phyloP scores from a whole-genome alignment of 2,888 invertebrate species.

The Cephus nigrinus region DNA sequence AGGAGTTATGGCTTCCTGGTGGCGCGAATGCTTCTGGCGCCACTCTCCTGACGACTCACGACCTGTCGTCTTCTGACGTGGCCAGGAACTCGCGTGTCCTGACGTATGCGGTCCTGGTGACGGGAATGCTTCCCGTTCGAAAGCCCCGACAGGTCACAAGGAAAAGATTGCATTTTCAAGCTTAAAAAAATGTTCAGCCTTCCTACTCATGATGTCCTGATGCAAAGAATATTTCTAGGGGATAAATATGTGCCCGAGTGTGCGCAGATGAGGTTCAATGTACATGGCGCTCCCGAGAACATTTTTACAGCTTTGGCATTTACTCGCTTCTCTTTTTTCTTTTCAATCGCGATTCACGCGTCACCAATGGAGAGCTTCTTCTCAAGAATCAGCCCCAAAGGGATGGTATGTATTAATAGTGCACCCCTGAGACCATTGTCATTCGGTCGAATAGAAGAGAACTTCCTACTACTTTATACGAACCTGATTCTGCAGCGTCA shows the following conservation, averaged over 20 bases:
- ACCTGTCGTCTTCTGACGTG: slow-evolving; percentile 18
- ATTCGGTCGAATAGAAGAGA: background rate
- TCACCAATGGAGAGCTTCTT: background rate
- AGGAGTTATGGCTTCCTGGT: slow-evolving; percentile 56
- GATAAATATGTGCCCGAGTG: slow-evolving; percentile 24
- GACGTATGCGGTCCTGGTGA: slow-evolving; percentile 45
- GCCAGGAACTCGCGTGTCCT: background rate
- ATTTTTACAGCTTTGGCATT: background rate
- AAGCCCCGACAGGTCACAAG: slow-evolving; percentile 14
- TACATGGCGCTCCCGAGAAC: background rate
- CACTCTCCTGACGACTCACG: slow-evolving; percentile 52
- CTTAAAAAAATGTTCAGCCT: slow-evolving; percentile 20
- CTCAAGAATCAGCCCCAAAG: background rate
- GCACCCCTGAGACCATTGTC: background rate
- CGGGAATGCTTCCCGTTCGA: slow-evolving; percentile 41
- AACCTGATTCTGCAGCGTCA: background rate
- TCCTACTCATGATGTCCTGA: slow-evolving; percentile 36
- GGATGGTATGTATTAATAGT: background rate
- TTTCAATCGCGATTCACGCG: background rate
- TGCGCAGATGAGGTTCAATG: background rate
- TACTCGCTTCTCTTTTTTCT: background rate
- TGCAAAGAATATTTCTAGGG: slow-evolving; percentile 37
- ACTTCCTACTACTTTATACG: background rate
- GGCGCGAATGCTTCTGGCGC: slow-evolving; percentile 58
- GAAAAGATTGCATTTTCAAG: background rate